Percentiles rank a stretch among this genome's conserved stretches.
Evolutionary conservation across 2,888 invertebrate genomes (phyloP).

Genomic region (Napeogenes inachia): DNA sequence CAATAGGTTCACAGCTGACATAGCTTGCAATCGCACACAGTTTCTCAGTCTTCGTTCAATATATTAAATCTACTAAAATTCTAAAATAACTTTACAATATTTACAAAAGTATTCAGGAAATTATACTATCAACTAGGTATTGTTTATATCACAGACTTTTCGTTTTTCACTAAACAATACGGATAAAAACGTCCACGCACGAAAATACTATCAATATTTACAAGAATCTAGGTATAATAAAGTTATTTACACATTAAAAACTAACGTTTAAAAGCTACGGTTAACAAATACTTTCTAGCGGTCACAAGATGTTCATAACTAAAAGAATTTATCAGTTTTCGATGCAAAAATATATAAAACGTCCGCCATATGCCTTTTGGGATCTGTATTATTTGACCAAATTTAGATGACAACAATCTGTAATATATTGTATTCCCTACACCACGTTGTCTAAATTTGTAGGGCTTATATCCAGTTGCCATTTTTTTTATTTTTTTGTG

Average conservation of each 20-base stretch:
- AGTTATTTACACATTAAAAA: constrained; percentile 77
- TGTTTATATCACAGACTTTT: constrained; percentile 81
- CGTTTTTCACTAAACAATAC: constrained; percentile 77
- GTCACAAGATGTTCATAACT: constrained; percentile 77
- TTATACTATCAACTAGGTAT: constrained; percentile 74
- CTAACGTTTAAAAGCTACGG: constrained; percentile 75
- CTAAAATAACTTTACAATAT: constrained; percentile 74
- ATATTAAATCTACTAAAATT: constrained; percentile 71
- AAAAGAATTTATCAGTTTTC: constrained; percentile 78
- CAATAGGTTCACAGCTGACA: constrained; percentile 75
- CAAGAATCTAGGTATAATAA: constrained; percentile 73
- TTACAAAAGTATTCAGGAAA: constrained; percentile 74
- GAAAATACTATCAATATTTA: constrained; percentile 76
- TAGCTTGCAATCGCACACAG: constrained; percentile 68
- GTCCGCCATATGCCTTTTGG: constrained; percentile 79
- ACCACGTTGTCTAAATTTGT: constrained; percentile 40
- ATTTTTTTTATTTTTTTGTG: constrained; percentile 45
- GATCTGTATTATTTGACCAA: constrained; percentile 58
- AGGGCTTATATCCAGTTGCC: constrained; percentile 64
- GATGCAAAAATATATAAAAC: constrained; percentile 79
- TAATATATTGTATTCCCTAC: constrained; percentile 18
- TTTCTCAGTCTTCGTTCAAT: constrained; percentile 75
- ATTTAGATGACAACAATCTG: constrained; percentile 31
- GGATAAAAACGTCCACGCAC: constrained; percentile 78
- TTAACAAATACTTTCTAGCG: constrained; percentile 75